Conservation (phyloP, 2,888 invertebrate genomes). For the Operophtera brumata region DNA sequence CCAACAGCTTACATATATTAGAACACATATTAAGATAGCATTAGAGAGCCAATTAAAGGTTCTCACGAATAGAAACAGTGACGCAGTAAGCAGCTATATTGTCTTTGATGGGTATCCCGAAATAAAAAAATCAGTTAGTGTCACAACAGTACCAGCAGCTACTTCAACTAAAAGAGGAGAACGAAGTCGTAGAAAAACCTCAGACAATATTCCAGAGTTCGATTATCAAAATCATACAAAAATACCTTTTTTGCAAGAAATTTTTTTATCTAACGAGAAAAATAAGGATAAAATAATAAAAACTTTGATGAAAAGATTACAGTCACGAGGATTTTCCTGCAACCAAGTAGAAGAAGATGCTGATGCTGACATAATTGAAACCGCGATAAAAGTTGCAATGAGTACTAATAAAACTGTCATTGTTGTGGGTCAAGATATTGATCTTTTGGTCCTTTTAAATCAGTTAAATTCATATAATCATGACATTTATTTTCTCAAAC, state of each 20-base stretch:
- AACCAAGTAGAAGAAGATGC: slow-evolving; percentile 11
- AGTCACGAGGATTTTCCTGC: background rate
- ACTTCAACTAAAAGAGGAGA: slow-evolving; percentile 2
- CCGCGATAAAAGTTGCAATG: slow-evolving; percentile 3
- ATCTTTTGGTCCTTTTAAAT: background rate
- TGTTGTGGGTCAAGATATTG: slow-evolving; percentile 6
- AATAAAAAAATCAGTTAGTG: slow-evolving; percentile 1
- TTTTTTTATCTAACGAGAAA: slow-evolving; percentile 8
- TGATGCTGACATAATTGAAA: slow-evolving; percentile 12
- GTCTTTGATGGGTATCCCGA: slow-evolving; percentile 31
- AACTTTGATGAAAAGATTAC: slow-evolving; percentile 3
- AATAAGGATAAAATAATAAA: slow-evolving; percentile 10
- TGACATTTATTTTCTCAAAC: slow-evolving; percentile 19
- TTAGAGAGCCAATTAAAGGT: no score
- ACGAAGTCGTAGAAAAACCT: background rate
- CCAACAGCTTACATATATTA: no score
- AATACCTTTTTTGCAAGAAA: slow-evolving; percentile 14
- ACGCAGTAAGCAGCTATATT: slow-evolving; percentile 30
- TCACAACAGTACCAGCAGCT: slow-evolving; percentile 1
- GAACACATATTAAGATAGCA: no score
- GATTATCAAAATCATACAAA: slow-evolving; percentile 18
- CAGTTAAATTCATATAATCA: no score
- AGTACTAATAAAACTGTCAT: slow-evolving; percentile 7
- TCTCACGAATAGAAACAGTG: no score
- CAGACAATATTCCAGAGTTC: slow-evolving; percentile 37